Percentiles rank a stretch among this genome's conserved stretches.
phyloP scores from a whole-genome alignment of 2,888 invertebrate species.

The Drosophila hamatofila region DNA sequence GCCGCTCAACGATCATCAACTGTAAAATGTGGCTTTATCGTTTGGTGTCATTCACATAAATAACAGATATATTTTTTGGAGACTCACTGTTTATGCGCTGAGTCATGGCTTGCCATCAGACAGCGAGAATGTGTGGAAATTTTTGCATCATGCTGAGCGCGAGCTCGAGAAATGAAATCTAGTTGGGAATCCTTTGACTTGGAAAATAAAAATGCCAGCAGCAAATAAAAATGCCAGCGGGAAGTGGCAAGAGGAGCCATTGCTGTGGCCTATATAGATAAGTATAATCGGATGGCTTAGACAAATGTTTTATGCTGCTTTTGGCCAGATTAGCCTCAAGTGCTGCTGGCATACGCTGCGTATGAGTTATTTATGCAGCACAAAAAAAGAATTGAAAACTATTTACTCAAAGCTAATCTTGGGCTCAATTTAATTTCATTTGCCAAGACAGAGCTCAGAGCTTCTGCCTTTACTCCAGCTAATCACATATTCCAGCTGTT shows the following conservation, averaged over 20 bases:
- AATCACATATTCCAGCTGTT: neutral
- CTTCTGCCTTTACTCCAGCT: neutral
- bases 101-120: neutral
- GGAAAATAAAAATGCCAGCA: conserved; percentile 27
- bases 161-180: conserved; percentile 17
- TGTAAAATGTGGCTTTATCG: neutral
- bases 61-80: neutral
- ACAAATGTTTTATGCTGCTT: conserved; percentile 40
- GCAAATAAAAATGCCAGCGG: conserved; percentile 54
- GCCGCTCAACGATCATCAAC: neutral
- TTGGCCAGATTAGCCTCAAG: conserved; percentile 42
- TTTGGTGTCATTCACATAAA: neutral
- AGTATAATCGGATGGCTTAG: conserved; percentile 32
- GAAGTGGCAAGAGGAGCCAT: conserved; percentile 13
- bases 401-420: neutral
- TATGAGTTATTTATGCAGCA: conserved; percentile 32
- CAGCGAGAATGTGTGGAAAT: conserved; percentile 15
- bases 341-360: conserved; percentile 29
- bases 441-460: neutral
- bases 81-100: conserved; percentile 1
- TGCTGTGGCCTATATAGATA: conserved; percentile 25
- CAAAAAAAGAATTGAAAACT: neutral
- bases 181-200: conserved; percentile 41
- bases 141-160: conserved; percentile 27
- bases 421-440: neutral